Evolutionary conservation across 2,113 vertebrate genomes (phyloP).

Genomic region (Zootoca vivipara): DNA sequence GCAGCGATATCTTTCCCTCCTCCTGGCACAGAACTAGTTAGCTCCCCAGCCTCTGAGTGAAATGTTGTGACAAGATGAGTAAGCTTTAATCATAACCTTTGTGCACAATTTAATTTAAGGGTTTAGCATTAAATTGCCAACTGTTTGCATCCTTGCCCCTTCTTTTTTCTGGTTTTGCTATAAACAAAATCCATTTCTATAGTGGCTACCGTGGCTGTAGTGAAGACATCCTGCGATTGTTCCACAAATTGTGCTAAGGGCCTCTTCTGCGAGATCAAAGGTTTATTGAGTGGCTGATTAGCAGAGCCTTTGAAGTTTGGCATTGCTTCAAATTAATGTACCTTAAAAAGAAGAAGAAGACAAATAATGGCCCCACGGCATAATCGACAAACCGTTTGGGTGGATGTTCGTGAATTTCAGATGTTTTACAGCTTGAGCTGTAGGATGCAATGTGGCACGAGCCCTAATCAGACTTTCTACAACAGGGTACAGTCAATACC

Average conservation of each 20-base stretch:
- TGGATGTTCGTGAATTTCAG: background rate
- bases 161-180: background rate
- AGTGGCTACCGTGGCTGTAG: background rate
- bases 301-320: constrained; percentile 38
- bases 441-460: background rate
- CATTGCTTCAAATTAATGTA: constrained; percentile 4
- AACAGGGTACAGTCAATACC: no score
- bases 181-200: background rate
- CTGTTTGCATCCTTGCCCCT: background rate
- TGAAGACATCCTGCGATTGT: background rate
- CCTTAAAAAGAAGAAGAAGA: background rate
- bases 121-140: background rate
- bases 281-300: constrained; percentile 25
- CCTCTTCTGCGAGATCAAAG: constrained; percentile 21
- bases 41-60: background rate
- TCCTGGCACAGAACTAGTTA: background rate
- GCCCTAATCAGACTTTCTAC: background rate
- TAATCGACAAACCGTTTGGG: background rate
- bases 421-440: background rate
- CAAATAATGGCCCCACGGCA: background rate
- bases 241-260: background rate
- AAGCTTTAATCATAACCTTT: background rate
- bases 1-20: no score
- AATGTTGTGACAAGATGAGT: background rate
- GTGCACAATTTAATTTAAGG: background rate